Evolutionary conservation across 2,113 vertebrate genomes (phyloP), one percentile per base, ranked within the genome.

Genomic region (Microtus ochrogaster): DNA sequence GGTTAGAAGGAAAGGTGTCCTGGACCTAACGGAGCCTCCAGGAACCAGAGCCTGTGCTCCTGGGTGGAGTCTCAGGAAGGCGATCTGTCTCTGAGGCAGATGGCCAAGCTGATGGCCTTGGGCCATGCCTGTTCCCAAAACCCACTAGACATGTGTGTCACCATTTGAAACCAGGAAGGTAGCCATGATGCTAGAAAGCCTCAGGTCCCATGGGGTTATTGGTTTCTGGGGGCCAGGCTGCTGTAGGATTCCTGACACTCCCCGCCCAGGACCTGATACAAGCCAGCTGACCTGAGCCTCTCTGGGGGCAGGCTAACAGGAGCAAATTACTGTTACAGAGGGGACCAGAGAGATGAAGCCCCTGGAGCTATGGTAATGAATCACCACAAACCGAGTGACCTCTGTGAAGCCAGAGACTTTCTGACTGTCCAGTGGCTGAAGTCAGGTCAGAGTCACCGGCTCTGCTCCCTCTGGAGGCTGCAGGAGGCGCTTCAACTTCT

Each of bases 21-120:
- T 14, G 16, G 49, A 11, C 30, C n/a, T 49, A 0, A 0, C 1
- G 33, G 39, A 78, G 39, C 28, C 14, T 0, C 3, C 39, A 6
- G 41, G 44, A 7, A 12, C 41, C 58, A 58, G 58, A 58, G 58
- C 19, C 58, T 58, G 58, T 58, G 58, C 58, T 58, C 58, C 33
- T 7, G 33, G 44, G 44, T 2, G 0, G 33, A 30, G 13, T 4
- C 12, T 17, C 10, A 26, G 70, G 90, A 39, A 47, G 22, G 39
- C n/a, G 2, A 3, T 13, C 24, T 65, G 4, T 13, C 30, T 65
- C 33, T 68, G 0, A 2, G 73, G 44, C 77, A 82, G 39, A 61
- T 58, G 76, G 47, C 70, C 78, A 61, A 16, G 9, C 22, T 0
- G 0, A 22, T 41, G 58, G 17, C 44, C 78, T 13, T 33, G 44